These are phyloP conservation scores for Takifugu rubripes DNA, from an alignment of 2,797 vertebrate species.

Conservation along the genomic window DNA sequence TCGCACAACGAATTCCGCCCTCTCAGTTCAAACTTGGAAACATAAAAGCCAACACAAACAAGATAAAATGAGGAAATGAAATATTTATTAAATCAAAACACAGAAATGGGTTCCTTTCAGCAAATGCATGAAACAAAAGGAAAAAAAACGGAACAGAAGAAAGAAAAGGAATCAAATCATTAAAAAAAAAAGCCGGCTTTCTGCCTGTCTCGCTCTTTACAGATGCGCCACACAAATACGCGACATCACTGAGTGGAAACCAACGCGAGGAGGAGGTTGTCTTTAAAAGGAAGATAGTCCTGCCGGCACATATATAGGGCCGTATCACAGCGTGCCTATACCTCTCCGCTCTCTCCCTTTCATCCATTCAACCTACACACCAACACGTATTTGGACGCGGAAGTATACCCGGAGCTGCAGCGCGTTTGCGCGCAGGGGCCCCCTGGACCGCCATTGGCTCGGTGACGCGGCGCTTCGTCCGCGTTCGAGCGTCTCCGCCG, in stretches of 20 bases:
- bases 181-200: constrained; percentile 79
- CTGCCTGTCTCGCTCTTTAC: constrained; percentile 85
- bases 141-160: constrained; percentile 72
- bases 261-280: constrained; percentile 77
- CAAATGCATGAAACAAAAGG: constrained; percentile 71
- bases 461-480: constrained; percentile 14
- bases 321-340: constrained; percentile 83
- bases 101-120: constrained; percentile 70
- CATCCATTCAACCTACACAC: constrained; percentile 75
- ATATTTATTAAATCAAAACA: constrained; percentile 81
- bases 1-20: constrained; percentile 65
- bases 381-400: constrained; percentile 74
- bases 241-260: constrained; percentile 84
- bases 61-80: constrained; percentile 78
- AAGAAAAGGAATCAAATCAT: constrained; percentile 85
- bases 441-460: constrained; percentile 71
- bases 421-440: constrained; percentile 47
- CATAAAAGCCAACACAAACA: constrained; percentile 75
- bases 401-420: constrained; percentile 73
- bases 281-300: constrained; percentile 86
- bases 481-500: constrained; percentile 23
- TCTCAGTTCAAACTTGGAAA: constrained; percentile 73
- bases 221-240: constrained; percentile 82
- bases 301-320: constrained; percentile 85
- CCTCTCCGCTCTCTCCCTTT: constrained; percentile 80